These are phyloP conservation scores for Sturmia bella DNA, from an alignment of 2,888 invertebrate species.

Conservation along the genomic window DNA sequence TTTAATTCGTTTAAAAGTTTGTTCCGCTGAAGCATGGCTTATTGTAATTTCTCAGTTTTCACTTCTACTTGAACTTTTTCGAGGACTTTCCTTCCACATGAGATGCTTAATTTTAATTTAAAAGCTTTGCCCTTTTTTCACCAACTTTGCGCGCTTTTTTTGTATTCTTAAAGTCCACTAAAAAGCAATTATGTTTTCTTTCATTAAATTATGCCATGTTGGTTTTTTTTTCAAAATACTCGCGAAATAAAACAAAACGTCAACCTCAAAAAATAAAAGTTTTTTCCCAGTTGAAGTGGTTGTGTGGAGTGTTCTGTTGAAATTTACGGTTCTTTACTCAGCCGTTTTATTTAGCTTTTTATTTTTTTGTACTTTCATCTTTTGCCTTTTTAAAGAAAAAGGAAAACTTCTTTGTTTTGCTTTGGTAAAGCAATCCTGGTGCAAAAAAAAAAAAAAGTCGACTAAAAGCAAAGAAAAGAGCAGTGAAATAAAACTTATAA, in stretches of 20 bases:
- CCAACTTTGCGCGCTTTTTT: slow-evolving; percentile 3
- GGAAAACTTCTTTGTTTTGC: slow-evolving; percentile 39
- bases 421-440: not conserved
- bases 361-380: not conserved
- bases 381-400: slow-evolving; percentile 3
- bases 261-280: slow-evolving; percentile 31
- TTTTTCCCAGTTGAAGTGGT: slow-evolving; percentile 54
- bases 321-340: slow-evolving; percentile 11
- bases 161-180: slow-evolving; percentile 51
- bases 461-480: not conserved
- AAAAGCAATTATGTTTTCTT: slow-evolving; percentile 59
- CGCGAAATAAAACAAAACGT: slow-evolving; percentile 8
- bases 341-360: slow-evolving; percentile 18
- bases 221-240: slow-evolving; percentile 18
- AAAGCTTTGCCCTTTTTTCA: slow-evolving; percentile 41
- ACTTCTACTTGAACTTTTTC: slow-evolving; percentile 3
- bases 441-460: not conserved
- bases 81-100: slow-evolving; percentile 30
- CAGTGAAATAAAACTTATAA: slow-evolving; percentile 45
- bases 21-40: no score
- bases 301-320: slow-evolving; percentile 31
- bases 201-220: slow-evolving; percentile 54
- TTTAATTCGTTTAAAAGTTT: no score
- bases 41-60: slow-evolving; percentile 3
- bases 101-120: slow-evolving; percentile 58